Percentiles rank a stretch among this genome's conserved stretches.
Conservation (phyloP, 2,113 vertebrate species). For the Prionailurus bengalensis region DNA sequence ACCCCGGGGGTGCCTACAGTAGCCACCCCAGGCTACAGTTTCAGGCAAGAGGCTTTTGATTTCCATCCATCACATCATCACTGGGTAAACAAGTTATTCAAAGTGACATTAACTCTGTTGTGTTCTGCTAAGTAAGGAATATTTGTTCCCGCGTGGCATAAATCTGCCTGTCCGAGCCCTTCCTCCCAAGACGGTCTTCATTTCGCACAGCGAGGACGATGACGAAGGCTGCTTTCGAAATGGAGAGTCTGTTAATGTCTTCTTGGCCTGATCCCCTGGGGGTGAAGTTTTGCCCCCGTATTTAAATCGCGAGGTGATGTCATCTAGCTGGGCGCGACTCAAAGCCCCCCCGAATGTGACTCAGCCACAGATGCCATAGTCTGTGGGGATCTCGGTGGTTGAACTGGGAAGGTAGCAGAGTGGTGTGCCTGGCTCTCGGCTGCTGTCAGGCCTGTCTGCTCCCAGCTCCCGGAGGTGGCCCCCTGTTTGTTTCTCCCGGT, state of each 20-base stretch:
- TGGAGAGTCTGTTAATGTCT: background rate
- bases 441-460: background rate
- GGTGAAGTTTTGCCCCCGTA: background rate
- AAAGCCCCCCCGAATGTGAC: background rate
- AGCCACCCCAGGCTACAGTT: background rate
- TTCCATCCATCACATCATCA: constrained; percentile 45
- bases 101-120: constrained; percentile 33
- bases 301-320: background rate
- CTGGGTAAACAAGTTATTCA: constrained; percentile 61
- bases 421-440: background rate
- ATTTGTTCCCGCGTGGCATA: background rate
- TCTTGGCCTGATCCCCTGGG: background rate
- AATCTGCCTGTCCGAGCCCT: background rate
- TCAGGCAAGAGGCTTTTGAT: background rate
- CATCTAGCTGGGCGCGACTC: background rate
- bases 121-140: constrained; percentile 45
- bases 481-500: background rate
- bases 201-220: background rate
- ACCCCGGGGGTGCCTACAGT: background rate
- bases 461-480: background rate
- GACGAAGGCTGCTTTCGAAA: background rate
- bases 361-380: rapidly evolving
- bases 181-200: background rate
- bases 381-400: no score
- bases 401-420: background rate